phyloP scores from a whole-genome alignment of 2,797 vertebrate genomes.

The Macroramphosus scolopax region DNA sequence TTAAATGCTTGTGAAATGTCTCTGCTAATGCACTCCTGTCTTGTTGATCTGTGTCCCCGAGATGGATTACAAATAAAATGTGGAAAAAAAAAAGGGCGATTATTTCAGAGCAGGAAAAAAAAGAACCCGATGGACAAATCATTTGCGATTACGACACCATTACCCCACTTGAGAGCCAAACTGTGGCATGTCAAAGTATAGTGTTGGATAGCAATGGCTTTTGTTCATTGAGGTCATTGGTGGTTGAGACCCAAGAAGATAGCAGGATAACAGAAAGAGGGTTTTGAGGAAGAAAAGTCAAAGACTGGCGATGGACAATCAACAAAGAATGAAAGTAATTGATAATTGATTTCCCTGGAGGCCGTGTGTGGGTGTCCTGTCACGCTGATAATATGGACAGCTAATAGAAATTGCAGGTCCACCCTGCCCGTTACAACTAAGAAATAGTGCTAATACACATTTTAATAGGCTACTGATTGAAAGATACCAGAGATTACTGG shows the following conservation, averaged over 20 bases:
- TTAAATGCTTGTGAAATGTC: slow-evolving; percentile 37
- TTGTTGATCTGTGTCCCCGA: slow-evolving; percentile 30
- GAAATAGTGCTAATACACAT: too few relatives aligned
- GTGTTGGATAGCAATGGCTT: too few relatives aligned
- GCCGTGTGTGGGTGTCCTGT: not conserved
- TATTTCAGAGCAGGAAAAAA: slow-evolving; percentile 29
- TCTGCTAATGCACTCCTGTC: slow-evolving; percentile 32
- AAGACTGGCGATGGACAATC: too few relatives aligned
- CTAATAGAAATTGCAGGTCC: not conserved
- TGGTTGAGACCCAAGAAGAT: too few relatives aligned
- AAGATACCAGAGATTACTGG: too few relatives aligned
- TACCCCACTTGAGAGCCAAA: slow-evolving; percentile 21
- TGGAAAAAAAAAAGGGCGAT: slow-evolving; percentile 45
- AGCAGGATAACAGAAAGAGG: too few relatives aligned
- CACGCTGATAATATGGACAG: not conserved
- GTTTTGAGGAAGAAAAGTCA: too few relatives aligned
- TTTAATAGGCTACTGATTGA: too few relatives aligned
- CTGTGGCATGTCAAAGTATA: too few relatives aligned
- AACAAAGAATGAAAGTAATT: not conserved
- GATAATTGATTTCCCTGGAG: not conserved
- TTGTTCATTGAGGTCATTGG: too few relatives aligned
- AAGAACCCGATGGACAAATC: slow-evolving; percentile 38
- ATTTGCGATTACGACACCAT: slow-evolving; percentile 53
- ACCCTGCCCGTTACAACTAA: too few relatives aligned
- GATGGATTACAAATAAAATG: slow-evolving; percentile 47